Base-by-base conservation (phyloP, 2,888 invertebrate species). In the Tribolium freemani region DNA sequence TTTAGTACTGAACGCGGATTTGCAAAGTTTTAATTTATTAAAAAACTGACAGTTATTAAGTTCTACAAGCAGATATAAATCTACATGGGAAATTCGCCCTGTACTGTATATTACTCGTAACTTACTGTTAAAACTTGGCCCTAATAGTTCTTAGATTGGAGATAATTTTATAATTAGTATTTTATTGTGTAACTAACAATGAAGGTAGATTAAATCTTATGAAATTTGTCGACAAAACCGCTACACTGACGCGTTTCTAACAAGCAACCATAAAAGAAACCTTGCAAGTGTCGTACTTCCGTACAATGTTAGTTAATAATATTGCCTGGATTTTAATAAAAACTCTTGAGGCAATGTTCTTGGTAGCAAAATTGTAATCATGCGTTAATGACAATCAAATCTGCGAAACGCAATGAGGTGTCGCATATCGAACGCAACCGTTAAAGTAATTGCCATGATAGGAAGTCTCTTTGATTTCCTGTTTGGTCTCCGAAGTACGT, bases 391-490 rank as follows among this genome's bases (percentile, higher is more conserved):
- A 21, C 53, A 31, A 56, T 31, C 13, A 56, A 56, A 56, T n/a
- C 54, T 26, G 54, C 31, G 13, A 31, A 8, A 56, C 31, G 54
- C 54, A 56, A 56, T 26, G 54, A 56, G 54, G 54, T 31, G 31
- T 26, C 54, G 31, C 31, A 56, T 56, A 56, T 57, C 58, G 58
- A 58, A 44, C 45, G 45, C 70, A 75, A 75, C 70, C 72, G 70
- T 74, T 70, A 26, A 72, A 69, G 72, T 72, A 75, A 75, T 75
- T 72, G 68, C 70, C 50, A 45, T 63, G 66, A 68, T 67, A 63
- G 66, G 54, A 56, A 30, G 54, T 56, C 54, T 16, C 45, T 58
- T 46, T 45, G 58, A 58, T 58, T 58, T 58, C 58, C 46, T 46
- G 57, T 38, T 38, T 48, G 13, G 48, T 48, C 48, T 48, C 11